A percentile compares a stretch with the other conserved stretches of the same genome.
Conservation (phyloP, 2,113 vertebrate species). For the Podarcis muralis region DNA sequence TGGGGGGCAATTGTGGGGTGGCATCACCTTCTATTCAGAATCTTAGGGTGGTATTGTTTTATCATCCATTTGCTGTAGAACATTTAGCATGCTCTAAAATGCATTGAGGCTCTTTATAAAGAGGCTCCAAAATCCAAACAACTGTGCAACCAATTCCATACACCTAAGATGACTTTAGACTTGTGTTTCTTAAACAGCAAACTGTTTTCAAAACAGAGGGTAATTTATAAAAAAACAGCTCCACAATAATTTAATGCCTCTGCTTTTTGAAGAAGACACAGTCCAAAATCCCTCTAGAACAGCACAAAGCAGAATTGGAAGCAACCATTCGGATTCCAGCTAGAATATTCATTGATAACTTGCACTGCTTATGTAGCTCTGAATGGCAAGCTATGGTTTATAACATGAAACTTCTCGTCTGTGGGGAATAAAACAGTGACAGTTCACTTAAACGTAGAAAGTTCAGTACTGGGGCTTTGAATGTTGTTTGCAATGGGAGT, state of each 20-base stretch:
- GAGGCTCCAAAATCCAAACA: neutral
- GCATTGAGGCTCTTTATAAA: conserved; percentile 71
- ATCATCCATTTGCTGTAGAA: conserved; percentile 21
- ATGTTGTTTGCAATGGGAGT: conserved; percentile 9
- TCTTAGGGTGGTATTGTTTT: neutral
- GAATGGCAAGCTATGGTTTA: conserved; percentile 45
- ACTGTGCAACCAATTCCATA: neutral
- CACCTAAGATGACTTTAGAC: neutral
- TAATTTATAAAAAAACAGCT: neutral
- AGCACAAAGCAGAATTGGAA: neutral
- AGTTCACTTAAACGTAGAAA: conserved; percentile 25
- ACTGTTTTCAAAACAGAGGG: neutral
- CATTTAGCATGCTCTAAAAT: conserved; percentile 65
- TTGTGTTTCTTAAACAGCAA: neutral
- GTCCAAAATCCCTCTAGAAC: neutral
- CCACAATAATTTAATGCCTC: neutral
- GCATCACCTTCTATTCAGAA: conserved; percentile 1
- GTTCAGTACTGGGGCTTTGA: conserved; percentile 34
- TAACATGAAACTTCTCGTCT: conserved; percentile 24
- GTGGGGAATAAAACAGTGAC: conserved; percentile 39
- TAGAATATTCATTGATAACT: conserved; percentile 67
- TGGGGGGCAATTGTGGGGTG: neutral
- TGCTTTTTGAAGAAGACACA: neutral
- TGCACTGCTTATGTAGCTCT: conserved; percentile 52
- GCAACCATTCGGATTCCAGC: neutral